Base-by-base conservation (phyloP, 2,888 invertebrate species). In the Neria commutata region DNA sequence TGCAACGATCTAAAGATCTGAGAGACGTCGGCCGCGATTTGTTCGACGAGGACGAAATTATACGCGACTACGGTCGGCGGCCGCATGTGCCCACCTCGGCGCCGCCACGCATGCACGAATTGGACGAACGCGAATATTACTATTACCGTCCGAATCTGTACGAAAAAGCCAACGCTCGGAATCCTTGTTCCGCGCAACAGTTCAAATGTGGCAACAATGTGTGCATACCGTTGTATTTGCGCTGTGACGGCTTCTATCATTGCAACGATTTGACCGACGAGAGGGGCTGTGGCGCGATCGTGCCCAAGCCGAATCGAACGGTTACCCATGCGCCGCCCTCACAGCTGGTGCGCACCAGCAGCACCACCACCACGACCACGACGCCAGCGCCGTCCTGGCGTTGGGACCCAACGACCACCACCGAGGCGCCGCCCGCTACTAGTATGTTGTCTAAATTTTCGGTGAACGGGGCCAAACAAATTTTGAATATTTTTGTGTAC, bases 241-340 rank as follows among this genome's bases (percentile, higher is more conserved):
- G 84, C 58, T 88, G 89, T 77, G 85, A 90, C 78, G 83, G 84
- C 40, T 72, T 76, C 52, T 73, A 73, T 63, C 87, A 90, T 70
- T 90, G 89, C 78, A 79, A 82, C 61, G 88, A 89, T 76, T 76
- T 83, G 67, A 84, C 85, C 47, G 88, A 88, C 71, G 88, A 88
- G 74, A 69, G 68, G 40, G 79, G 81, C 65, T 86, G 86, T 68
- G 73, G 76, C 2, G 57, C 58, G 2, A 46, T 16, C 0, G 24
- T 2, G 16, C 14, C 19, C 16, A 6, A 17, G 17, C 8, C 23
- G 23, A 49, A 1, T 21, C 19, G n/a, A 33, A 49, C 49, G 33
- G 25, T 5, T 2, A 47, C 24, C 2, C 10, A 6, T 3, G 17
- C 14, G n/a, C 52, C 63, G 1, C 72, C 72, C 0, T 64, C 61